Evolutionary conservation across 2,113 vertebrate genomes (phyloP).

Genomic region (Platysteira castanea): DNA sequence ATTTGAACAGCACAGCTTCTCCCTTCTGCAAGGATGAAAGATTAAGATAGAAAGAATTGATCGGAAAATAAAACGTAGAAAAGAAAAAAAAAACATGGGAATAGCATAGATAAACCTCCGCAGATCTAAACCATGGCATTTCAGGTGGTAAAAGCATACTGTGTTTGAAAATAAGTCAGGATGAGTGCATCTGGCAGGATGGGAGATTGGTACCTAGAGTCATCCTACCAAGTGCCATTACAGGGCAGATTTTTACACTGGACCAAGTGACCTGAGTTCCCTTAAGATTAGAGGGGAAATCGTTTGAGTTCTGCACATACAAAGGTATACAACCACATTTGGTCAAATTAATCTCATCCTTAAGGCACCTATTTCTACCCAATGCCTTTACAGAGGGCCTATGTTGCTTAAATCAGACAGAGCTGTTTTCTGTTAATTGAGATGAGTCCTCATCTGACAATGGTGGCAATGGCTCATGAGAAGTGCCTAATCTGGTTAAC

Average conservation of each 20-base stretch:
- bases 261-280: neutral
- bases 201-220: neutral
- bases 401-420: neutral
- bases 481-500: neutral
- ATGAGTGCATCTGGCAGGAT: neutral
- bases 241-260: neutral
- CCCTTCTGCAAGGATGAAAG: neutral
- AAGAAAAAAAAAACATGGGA: neutral
- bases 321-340: neutral
- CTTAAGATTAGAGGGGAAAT: accelerated
- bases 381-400: neutral
- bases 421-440: neutral
- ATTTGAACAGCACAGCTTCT: neutral
- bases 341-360: neutral
- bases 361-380: neutral
- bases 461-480: neutral
- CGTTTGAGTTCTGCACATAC: neutral
- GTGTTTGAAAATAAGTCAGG: neutral
- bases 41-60: neutral
- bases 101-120: neutral
- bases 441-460: neutral
- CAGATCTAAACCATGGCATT: neutral
- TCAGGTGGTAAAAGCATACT: neutral
- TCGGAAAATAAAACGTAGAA: neutral
- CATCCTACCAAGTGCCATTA: neutral